A percentile compares a stretch with the other conserved stretches of the same genome.
Evolutionary conservation across 2,113 vertebrate genomes (phyloP).

Genomic region (Willisornis vidua): DNA sequence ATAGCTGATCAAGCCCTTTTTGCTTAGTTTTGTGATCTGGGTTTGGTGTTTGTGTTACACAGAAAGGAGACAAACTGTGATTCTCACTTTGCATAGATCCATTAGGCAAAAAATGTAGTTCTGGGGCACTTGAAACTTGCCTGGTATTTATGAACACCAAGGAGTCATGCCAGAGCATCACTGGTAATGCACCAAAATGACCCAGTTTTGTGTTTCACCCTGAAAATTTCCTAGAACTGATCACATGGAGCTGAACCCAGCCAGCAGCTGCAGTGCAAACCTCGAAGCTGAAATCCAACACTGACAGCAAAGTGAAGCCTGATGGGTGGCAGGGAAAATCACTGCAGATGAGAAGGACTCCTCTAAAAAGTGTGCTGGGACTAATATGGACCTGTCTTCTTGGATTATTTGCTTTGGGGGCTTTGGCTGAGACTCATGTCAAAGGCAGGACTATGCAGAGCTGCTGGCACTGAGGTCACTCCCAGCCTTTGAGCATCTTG

Average conservation of each 20-base stretch:
- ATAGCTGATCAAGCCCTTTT: neutral
- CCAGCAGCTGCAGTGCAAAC: neutral
- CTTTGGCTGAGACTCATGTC: neutral
- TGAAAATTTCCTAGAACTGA: neutral
- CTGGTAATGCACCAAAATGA: neutral
- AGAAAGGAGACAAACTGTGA: neutral
- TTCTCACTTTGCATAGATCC: neutral
- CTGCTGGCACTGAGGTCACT: neutral
- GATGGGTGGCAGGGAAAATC: neutral
- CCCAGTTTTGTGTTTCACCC: neutral
- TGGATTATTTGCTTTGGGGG: neutral
- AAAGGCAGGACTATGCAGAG: neutral
- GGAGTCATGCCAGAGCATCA: neutral
- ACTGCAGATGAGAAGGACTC: neutral
- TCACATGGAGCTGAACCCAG: neutral
- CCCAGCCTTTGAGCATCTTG: neutral
- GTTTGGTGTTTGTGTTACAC: neutral
- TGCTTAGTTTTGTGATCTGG: neutral
- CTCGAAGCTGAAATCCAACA: neutral
- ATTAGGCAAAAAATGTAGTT: neutral
- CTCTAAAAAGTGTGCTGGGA: accelerated
- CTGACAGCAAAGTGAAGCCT: neutral
- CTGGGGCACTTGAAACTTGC: neutral
- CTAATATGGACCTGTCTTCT: neutral
- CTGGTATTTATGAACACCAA: neutral